Conservation (phyloP, 2,888 invertebrate genomes). For the Eupithecia abbreviata region DNA sequence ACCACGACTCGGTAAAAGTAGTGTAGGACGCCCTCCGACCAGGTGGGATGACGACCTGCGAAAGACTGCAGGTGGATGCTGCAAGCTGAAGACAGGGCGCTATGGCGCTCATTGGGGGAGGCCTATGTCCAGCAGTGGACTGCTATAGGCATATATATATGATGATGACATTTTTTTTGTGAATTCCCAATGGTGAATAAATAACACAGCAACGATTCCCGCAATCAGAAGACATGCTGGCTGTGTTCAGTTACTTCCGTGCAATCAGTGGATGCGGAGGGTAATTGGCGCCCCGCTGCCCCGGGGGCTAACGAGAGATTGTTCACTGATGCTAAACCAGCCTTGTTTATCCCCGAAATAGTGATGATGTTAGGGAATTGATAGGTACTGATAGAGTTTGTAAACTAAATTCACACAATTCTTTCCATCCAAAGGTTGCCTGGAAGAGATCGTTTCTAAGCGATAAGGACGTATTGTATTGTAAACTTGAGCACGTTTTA, state of each 20-base stretch:
- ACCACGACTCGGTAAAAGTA: too few relatives aligned
- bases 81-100: too few relatives aligned
- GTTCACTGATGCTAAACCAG: constrained; percentile 66
- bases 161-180: neutral
- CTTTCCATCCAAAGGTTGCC: too few relatives aligned
- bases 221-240: constrained; percentile 31
- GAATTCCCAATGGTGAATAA: neutral
- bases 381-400: neutral
- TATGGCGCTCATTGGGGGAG: too few relatives aligned
- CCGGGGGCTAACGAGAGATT: constrained; percentile 73
- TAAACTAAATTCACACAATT: neutral
- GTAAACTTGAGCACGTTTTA: neutral
- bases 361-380: constrained; percentile 21
- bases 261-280: constrained; percentile 65
- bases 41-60: too few relatives aligned
- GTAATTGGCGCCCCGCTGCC: constrained; percentile 71
- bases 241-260: constrained; percentile 57
- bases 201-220: constrained; percentile 3
- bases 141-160: too few relatives aligned
- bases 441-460: too few relatives aligned
- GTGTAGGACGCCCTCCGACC: too few relatives aligned
- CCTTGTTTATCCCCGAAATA: constrained; percentile 39
- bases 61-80: too few relatives aligned
- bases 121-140: too few relatives aligned
- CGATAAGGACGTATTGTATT: neutral